Evolutionary conservation across 35 echinoderm and acorn worm genomes (phyloP), one percentile per base, ranked within the genome.

Genomic region (Patiria miniata): DNA sequence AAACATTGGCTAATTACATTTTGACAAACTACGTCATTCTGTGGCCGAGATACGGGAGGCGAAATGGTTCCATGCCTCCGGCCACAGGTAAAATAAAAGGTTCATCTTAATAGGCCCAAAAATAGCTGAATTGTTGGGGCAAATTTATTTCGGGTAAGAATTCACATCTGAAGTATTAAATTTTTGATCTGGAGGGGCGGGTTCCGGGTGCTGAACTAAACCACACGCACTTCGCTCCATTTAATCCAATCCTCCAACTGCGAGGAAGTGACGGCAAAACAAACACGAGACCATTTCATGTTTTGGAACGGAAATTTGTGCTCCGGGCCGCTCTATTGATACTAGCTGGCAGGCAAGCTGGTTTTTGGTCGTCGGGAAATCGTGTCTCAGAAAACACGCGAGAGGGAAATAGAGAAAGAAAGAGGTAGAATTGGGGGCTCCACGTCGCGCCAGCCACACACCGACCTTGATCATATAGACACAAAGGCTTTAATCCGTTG

Each of bases 271-370:
- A 34, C 15, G 8, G 65, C n/a, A 73, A 34, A 73, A 22, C 65
- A 73, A 73, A 73, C 65, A 73, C 34, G 65, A 73, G 65, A 34
- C 65, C 14, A 73, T 73, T 73, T 73, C 26, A 30, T 73, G 29
- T 30, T 73, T 73, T 73, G 21, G 65, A 73, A 73, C 65, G 65
- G 65, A 73, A 73, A 73, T 73, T 73, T 73, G 65, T 73, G 65
- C 65, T 34, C 65, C 65, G 34, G 65, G 65, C 34, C 15, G 26
- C 29, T 28, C 65, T 73, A 73, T 73, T 73, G 65, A 73, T 73
- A 73, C 65, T 73, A 34, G 65, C 65, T 32, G 3, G 19, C 3
- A 47, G 42, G 42, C 65, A 73, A 26, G 34, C 26, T 73, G 65
- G 21, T 47, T 47, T 47, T 22, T 28, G 65, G 26, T 47, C 65